phyloP scores from a whole-genome alignment of 2,797 vertebrate species.

The Sebastes kiyomatsui region DNA sequence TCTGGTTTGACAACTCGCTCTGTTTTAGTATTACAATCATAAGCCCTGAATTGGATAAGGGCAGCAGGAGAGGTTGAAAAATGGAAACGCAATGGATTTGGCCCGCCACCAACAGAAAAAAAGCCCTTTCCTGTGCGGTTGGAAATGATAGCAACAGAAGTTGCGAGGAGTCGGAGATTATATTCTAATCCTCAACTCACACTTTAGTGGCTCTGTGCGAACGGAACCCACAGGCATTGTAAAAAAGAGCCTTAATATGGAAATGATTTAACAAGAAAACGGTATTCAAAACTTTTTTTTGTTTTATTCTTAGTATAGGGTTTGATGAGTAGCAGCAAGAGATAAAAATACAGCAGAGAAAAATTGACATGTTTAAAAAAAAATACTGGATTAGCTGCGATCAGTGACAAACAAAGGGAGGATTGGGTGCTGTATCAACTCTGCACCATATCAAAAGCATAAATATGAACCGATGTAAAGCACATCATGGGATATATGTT shows the following conservation, averaged over 20 bases:
- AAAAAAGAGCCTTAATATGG: constrained; percentile 29
- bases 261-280: constrained; percentile 35
- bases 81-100: constrained; percentile 74
- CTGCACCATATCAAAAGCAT: neutral
- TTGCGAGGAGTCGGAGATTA: constrained; percentile 59
- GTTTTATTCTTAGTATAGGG: neutral
- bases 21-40: constrained; percentile 82
- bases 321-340: neutral
- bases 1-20: constrained; percentile 74
- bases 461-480: neutral
- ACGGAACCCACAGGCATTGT: constrained; percentile 14
- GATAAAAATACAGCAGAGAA: neutral
- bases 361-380: neutral
- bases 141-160: constrained; percentile 55
- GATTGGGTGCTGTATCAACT: neutral
- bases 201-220: constrained; percentile 44
- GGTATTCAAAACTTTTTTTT: constrained; percentile 14
- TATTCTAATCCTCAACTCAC: constrained; percentile 66
- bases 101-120: constrained; percentile 47
- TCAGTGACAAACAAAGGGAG: neutral
- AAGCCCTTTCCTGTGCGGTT: constrained; percentile 37
- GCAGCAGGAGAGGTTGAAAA: constrained; percentile 69
- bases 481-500: constrained; percentile 4
- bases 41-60: constrained; percentile 76
- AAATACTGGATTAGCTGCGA: neutral